phyloP scores from a whole-genome alignment of 2,113 vertebrate species.

The Leptosomus discolor region DNA sequence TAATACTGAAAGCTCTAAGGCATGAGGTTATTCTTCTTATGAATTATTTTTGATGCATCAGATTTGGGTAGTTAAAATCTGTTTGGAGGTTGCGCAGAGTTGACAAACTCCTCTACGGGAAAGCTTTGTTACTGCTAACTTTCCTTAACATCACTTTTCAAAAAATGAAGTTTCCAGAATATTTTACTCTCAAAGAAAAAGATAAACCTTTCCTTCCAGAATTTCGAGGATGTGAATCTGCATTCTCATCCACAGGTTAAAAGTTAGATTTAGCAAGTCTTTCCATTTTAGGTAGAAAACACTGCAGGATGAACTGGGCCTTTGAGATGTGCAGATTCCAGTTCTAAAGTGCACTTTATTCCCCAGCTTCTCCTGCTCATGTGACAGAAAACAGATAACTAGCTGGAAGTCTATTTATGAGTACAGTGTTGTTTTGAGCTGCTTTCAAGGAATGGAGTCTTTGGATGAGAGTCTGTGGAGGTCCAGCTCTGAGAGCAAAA shows the following conservation, averaged over 20 bases:
- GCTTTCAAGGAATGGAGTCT: not conserved
- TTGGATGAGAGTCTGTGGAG: not conserved
- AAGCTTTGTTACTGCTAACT: not conserved
- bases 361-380: not conserved
- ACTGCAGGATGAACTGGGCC: not conserved
- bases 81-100: not conserved
- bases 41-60: not conserved
- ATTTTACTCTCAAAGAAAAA: not conserved
- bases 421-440: not conserved
- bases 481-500: not conserved
- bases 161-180: not conserved
- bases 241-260: not conserved
- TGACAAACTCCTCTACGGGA: not conserved
- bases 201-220: not conserved
- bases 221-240: not conserved
- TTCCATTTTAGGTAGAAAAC: not conserved
- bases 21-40: not conserved
- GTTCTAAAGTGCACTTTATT: not conserved
- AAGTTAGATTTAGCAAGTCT: not conserved
- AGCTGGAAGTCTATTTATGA: not conserved
- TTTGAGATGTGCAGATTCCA: not conserved
- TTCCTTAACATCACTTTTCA: not conserved
- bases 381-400: not conserved
- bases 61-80: not conserved
- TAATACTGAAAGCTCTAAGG: not conserved